phyloP scores from a whole-genome alignment of 2,888 invertebrate genomes.

The Scaeva pyrastri region DNA sequence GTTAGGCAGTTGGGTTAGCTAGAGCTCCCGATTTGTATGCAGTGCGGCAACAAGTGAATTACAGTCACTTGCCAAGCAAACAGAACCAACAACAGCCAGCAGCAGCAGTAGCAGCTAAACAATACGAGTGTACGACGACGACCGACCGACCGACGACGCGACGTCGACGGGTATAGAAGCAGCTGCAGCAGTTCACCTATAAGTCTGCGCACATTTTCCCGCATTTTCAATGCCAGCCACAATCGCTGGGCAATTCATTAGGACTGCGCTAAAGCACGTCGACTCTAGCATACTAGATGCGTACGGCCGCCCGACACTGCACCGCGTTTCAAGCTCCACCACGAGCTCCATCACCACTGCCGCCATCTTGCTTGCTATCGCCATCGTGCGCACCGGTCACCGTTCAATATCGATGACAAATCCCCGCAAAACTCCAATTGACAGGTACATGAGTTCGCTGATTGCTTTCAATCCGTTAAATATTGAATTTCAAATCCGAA shows the following conservation, averaged over 20 bases:
- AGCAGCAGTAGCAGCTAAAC: slow-evolving; percentile 76
- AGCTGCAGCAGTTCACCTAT: slow-evolving; percentile 30
- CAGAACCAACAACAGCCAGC: slow-evolving; percentile 55
- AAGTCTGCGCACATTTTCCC: slow-evolving; percentile 58
- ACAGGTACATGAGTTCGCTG: slow-evolving; percentile 76
- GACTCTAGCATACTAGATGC: slow-evolving; percentile 73
- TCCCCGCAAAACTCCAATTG: slow-evolving; percentile 76
- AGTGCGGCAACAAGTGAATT: slow-evolving; percentile 73
- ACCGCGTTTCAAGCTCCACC: neutral
- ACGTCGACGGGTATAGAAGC: slow-evolving; percentile 35
- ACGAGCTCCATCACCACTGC: neutral
- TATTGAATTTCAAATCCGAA: slow-evolving; percentile 75
- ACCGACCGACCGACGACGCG: no score
- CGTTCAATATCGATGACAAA: slow-evolving; percentile 75
- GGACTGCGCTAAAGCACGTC: slow-evolving; percentile 72
- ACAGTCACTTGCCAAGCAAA: slow-evolving; percentile 70
- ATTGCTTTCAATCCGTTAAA: slow-evolving; percentile 75
- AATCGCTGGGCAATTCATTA: slow-evolving; percentile 74
- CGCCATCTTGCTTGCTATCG: slow-evolving; percentile 22
- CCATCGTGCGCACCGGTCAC: slow-evolving; percentile 38
- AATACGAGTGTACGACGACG: neutral
- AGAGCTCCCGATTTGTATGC: slow-evolving; percentile 64
- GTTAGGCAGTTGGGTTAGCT: neutral
- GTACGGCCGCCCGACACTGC: slow-evolving; percentile 32
- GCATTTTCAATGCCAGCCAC: slow-evolving; percentile 74